Conservation (phyloP, 2,888 invertebrate species). For the Torymus texanus region DNA sequence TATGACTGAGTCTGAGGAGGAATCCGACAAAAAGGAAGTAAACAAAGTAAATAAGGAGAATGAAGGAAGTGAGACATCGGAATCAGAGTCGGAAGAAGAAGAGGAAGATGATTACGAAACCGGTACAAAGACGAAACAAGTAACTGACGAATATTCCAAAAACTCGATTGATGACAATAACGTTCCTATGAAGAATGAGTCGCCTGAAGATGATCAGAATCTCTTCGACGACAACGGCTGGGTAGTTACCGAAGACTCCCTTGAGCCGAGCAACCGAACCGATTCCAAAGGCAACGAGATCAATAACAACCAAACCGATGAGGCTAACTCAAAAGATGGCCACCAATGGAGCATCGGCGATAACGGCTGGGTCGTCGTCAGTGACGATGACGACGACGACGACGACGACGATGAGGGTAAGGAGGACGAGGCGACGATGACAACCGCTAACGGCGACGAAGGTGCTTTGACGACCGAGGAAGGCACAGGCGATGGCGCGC, state of each 20-base stretch:
- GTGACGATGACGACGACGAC: slow-evolving; percentile 50
- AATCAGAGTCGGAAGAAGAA: slow-evolving; percentile 17
- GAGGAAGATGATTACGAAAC: slow-evolving; percentile 21
- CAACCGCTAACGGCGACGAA: slow-evolving; percentile 49
- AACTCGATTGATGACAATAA: slow-evolving; percentile 21
- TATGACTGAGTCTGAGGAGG: slow-evolving; percentile 25
- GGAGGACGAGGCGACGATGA: slow-evolving; percentile 28
- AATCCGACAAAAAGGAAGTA: slow-evolving; percentile 19
- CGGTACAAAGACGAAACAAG: not conserved
- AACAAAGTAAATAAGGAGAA: slow-evolving; percentile 19
- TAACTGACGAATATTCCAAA: slow-evolving; percentile 25
- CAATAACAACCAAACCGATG: slow-evolving; percentile 55
- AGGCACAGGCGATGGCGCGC: slow-evolving; percentile 31
- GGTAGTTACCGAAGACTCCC: slow-evolving; percentile 67
- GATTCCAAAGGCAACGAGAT: slow-evolving; percentile 57
- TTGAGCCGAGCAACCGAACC: slow-evolving; percentile 10
- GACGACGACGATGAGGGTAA: slow-evolving; percentile 44
- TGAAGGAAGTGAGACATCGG: slow-evolving; percentile 22
- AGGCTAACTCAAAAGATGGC: slow-evolving; percentile 38
- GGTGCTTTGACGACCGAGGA: slow-evolving; percentile 48
- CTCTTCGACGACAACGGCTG: slow-evolving; percentile 72
- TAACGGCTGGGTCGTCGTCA: slow-evolving; percentile 61
- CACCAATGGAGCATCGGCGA: slow-evolving; percentile 62
- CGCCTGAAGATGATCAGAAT: slow-evolving; percentile 57
- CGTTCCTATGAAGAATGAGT: slow-evolving; percentile 39